phyloP scores from a whole-genome alignment of 2,888 invertebrate genomes.

The Sinotaia quadrata region DNA sequence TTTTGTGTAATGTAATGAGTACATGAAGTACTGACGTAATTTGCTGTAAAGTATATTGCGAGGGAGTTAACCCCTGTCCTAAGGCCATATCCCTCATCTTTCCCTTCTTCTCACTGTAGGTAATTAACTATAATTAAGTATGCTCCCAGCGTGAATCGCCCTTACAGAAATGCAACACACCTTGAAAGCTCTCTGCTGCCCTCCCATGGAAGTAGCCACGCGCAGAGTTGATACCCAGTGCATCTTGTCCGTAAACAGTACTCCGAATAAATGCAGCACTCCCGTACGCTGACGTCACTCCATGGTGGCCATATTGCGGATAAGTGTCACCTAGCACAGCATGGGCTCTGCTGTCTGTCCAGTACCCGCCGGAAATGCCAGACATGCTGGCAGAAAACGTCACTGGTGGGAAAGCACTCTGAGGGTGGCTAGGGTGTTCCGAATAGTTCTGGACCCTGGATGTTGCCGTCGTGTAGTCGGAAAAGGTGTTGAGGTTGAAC shows the following conservation, averaged over 20 bases:
- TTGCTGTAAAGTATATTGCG: too few species aligned
- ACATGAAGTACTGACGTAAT: too few species aligned
- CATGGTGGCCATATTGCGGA: conserved; percentile 48
- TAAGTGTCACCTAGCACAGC: conserved; percentile 47
- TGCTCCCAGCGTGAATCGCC: too few species aligned
- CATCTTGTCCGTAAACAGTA: conserved; percentile 37
- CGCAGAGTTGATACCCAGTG: conserved; percentile 7
- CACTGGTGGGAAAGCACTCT: conserved; percentile 4
- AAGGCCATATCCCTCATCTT: too few species aligned
- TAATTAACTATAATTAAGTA: too few species aligned
- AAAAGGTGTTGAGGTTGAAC: conserved; percentile 54
- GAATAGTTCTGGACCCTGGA: conserved; percentile 44
- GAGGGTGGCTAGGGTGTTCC: conserved; percentile 37
- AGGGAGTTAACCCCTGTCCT: too few species aligned
- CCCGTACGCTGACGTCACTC: conserved; percentile 49
- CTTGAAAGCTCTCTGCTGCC: conserved; percentile 16
- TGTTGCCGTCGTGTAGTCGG: conserved; percentile 47
- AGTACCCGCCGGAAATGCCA: conserved; percentile 42
- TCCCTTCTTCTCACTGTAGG: too few species aligned
- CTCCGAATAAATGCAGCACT: conserved; percentile 45
- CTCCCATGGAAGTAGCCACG: conserved; percentile 16
- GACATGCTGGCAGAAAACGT: conserved; percentile 41
- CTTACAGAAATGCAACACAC: neutral
- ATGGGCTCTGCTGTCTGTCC: conserved; percentile 46
- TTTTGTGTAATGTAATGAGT: too few species aligned